phyloP scores from a whole-genome alignment of 2,113 vertebrate species.

The Lophochroa leadbeateri region DNA sequence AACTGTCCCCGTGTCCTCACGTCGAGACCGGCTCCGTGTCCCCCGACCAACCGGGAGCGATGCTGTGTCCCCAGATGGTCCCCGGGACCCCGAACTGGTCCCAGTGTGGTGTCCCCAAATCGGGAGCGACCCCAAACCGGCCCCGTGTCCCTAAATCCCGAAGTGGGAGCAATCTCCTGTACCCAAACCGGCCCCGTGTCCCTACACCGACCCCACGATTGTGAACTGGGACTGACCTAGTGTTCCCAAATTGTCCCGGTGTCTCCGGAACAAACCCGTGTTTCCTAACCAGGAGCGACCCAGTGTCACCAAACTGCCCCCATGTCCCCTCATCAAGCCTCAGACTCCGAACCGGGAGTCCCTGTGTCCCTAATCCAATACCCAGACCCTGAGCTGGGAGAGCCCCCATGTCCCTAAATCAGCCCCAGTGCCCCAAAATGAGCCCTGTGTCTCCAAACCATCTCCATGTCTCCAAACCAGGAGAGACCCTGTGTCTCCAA shows the following conservation, averaged over 20 bases:
- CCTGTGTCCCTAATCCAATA: not conserved
- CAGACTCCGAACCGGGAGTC: not conserved
- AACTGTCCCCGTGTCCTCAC: rapidly evolving
- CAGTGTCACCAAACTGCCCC: not conserved
- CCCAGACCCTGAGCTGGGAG: not conserved
- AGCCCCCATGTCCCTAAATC: not conserved
- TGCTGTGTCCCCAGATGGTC: rapidly evolving
- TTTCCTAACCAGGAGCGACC: rapidly evolving
- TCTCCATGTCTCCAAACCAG: not conserved
- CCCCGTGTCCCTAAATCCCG: not conserved
- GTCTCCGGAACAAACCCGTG: not conserved
- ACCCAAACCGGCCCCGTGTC: not conserved
- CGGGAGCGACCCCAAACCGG: not conserved
- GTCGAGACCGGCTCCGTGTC: not conserved
- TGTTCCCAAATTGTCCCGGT: not conserved
- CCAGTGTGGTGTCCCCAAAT: rapidly evolving
- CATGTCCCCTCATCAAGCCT: rapidly evolving
- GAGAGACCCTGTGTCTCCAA: not conserved
- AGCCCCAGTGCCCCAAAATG: not conserved
- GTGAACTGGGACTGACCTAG: rapidly evolving
- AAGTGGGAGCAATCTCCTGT: too few relatives aligned
- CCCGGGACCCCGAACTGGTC: rapidly evolving
- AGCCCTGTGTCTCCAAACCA: not conserved
- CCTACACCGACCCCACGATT: too few relatives aligned
- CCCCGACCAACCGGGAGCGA: not conserved